Conservation (phyloP, 2,888 invertebrate species). For the Meteorus colon region DNA sequence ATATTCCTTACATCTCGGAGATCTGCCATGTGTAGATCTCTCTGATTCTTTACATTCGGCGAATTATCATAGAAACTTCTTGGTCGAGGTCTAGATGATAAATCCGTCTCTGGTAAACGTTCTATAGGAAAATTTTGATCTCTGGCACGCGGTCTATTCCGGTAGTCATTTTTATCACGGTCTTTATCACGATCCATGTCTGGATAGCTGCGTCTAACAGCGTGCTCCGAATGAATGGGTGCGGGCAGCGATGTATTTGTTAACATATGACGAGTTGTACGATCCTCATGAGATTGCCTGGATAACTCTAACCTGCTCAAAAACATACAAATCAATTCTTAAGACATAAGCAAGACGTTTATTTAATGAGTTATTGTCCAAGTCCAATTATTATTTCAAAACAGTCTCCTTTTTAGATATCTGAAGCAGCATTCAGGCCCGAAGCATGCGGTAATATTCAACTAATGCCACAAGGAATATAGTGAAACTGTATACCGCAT, state of each 20-base stretch:
- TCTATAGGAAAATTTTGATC: conserved; percentile 66
- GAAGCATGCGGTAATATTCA: conserved; percentile 19
- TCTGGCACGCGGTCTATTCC: conserved; percentile 62
- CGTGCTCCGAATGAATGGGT: conserved; percentile 53
- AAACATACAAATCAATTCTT: conserved; percentile 22
- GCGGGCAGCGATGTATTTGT: conserved; percentile 44
- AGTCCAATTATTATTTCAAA: conserved; percentile 34
- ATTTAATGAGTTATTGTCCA: conserved; percentile 6
- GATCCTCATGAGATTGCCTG: conserved; percentile 64
- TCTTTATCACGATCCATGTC: conserved; percentile 65
- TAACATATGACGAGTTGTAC: conserved; percentile 58
- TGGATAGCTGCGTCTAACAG: conserved; percentile 61
- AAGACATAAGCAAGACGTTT: background rate
- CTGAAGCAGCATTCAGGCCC: background rate
- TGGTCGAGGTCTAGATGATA: conserved; percentile 64
- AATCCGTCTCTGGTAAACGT: conserved; percentile 59
- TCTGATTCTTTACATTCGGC: conserved; percentile 63
- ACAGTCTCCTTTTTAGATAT: conserved; percentile 31
- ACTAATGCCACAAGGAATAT: background rate
- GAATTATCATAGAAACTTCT: conserved; percentile 71
- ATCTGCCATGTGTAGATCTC: conserved; percentile 61
- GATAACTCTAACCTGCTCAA: conserved; percentile 58
- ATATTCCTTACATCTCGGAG: conserved; percentile 46
- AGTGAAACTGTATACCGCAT: no score
- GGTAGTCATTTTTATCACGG: conserved; percentile 54